Base-by-base conservation (phyloP, 1,140 invertebrate species). In the Cydia strobilella region DNA sequence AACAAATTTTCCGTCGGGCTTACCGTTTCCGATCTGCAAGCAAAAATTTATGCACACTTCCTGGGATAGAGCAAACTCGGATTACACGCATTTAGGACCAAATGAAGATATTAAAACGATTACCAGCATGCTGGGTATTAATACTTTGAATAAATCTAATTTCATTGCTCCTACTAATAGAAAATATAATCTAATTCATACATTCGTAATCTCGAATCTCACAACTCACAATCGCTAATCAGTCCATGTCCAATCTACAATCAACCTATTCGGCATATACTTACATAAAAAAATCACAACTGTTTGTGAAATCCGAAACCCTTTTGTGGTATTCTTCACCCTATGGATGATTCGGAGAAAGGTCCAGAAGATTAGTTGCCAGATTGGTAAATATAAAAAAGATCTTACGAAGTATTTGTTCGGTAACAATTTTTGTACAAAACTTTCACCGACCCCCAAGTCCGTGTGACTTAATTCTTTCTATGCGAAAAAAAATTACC, bases 231-330 rank as follows among this genome's bases (percentile, higher is more conserved):
- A 54, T 54, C n/a, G n/a, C n/a, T 18, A 18, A 18, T 54, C 10
- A 54, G 20, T 23, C 54, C 20, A 9, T 23, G 20, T 10, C 54
- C 20, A 59, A 59, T 59, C 54, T 23, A 59, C 54, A 59, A 59
- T 59, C 18, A 59, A 59, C 54, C 54, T 23, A 59, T 59, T 10
- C 20, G 10, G 20, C 20, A 54, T 3, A 18, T 18, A 18, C 51
- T n/a, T 75, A 18, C 31, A 63, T 54, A 51, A 86, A 89, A 89
- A 90, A 91, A 81, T 82, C 63, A 65, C 82, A 82, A 85, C 83
- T 85, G 84, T 85, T 84, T 84, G 82, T 86, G 89, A 87, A 91
- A 91, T 87, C 74, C 78, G 89, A 90, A 90, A 90, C 90, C 90
- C 90, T 90, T 91, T 90, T 92, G 88, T 92, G 82, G 82, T 72